Base-by-base conservation (phyloP, 1,140 invertebrate genomes). In the Probaryconus sp. region DNA sequence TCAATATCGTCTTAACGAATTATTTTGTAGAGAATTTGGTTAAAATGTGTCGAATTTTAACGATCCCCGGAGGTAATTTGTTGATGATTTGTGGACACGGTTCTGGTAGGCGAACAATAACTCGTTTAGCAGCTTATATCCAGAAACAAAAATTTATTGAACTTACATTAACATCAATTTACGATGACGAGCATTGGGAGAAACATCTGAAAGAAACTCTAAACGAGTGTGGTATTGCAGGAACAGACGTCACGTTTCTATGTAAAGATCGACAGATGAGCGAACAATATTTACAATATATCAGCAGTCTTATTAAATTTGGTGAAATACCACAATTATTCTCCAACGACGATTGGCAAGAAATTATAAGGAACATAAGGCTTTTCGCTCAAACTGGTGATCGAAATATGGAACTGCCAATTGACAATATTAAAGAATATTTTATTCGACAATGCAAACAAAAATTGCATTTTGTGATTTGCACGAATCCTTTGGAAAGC, bases 381-480 rank as follows among this genome's bases (percentile, higher is more conserved):
- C 43, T 89, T 3, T 64, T 82, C 7, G 87, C 88, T 9, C 89
- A 90, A 79, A 82, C 81, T 9, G 87, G 86, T 0, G 83, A 88
- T 35, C 73, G 85, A 55, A 89, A 89, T 64, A 80, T 88, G 51
- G 92, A 93, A 76, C 86, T 91, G 1, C 88, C 88, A 24, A 87
- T 89, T 5, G 81, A 89, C 1, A 82, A 88, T 3, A 84, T 93
- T 6, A 91, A 91, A 76, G 88, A 90, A 47, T 91, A 91, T 74
- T 94, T 93, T 79, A 80, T 90, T 1, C 83, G 88, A 28, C 83
- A 91, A 45, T 92, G 92, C 17, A 89, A 87, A 53, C 88, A 91
- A 45, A 92, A 91, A 64, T 80, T 94, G 1, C 93, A 94, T 69
- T 89, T 94, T 20, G 85, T 93, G 2, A 79, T 94, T 18, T 92